Base-by-base conservation (phyloP, 2,113 vertebrate genomes). In the Eidolon helvum region DNA sequence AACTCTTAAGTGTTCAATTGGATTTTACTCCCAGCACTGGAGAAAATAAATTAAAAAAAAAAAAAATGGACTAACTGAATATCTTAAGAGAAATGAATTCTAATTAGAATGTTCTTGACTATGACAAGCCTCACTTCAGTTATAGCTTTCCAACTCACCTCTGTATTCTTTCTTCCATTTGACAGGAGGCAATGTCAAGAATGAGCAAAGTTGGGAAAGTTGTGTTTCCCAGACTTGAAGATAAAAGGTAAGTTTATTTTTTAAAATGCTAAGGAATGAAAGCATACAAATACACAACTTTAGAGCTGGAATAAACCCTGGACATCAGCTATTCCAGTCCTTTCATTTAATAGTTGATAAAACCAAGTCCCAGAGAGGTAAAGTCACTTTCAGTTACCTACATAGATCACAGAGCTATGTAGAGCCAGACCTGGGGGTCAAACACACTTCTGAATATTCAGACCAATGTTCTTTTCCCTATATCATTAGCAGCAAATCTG, bases 111-210 rank as follows among this genome's bases (percentile, higher is more conserved):
- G 95, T 97, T 97, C 97, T 87, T 86, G 90, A 93, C 92, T 95
- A 91, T 97, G 91, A 97, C 95, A 98, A 97, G 97, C 98, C 97
- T 98, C 97, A 85, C 97, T 98, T 97, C 98, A 92, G 96, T 97
- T 97, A 96, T 95, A 87, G 80, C 92, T 98, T 98, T 97, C 97
- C 98, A 98, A 97, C 86, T 94, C 98, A 98, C 77, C 87, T 97
- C 97, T 94, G 59, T 96, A 63, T 92, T 96, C 93, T 98, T 71
- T 97, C 98, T 98, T 91, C 97, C 92, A 66, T 98, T 98, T 97
- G 97, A 98, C 97, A 99, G 99, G 99, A 99, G 97, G 99, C 99
- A 59, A 99, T 99, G 99, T 98, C 97, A 84, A 99, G 98, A 98
- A 99, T 99, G 99, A 99, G 99, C 75, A 99, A 98, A 98, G 98